Conservation (phyloP, 2,113 vertebrate genomes). For the Phalacrocorax pelagicus region DNA sequence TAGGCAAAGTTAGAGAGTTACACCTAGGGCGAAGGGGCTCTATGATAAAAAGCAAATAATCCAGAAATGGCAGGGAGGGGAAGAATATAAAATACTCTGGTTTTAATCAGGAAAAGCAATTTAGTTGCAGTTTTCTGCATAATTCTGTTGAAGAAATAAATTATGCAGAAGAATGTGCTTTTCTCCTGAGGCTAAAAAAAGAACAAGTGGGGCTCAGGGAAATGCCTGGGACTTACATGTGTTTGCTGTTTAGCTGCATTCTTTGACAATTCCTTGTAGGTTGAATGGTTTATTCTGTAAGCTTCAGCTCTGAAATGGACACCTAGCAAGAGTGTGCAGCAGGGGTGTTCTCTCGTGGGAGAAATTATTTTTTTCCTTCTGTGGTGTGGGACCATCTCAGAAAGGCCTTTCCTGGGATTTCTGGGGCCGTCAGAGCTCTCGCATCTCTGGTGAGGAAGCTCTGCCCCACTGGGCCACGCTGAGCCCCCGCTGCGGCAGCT, state of each 20-base stretch:
- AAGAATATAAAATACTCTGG: background rate
- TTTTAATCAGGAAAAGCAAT: constrained; percentile 61
- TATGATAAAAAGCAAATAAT: background rate
- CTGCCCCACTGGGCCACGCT: background rate
- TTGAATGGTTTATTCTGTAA: constrained; percentile 7
- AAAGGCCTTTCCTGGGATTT: background rate
- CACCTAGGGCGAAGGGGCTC: background rate
- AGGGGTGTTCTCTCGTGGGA: background rate
- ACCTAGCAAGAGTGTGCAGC: background rate
- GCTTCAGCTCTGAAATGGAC: background rate
- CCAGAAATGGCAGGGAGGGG: background rate
- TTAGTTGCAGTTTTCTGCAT: constrained; percentile 59
- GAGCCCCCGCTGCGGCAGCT: background rate
- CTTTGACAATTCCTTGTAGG: constrained; percentile 8
- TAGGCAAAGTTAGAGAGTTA: background rate
- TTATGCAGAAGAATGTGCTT: constrained; percentile 56
- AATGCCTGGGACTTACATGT: constrained; percentile 42
- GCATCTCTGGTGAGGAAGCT: background rate
- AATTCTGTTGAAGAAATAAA: constrained; percentile 54
- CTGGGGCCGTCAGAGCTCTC: background rate
- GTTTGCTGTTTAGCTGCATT: constrained; percentile 37
- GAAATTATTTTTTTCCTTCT: background rate
- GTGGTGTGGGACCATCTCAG: background rate
- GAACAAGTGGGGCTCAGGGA: constrained; percentile 42
- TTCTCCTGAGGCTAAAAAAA: constrained; percentile 60